Evolutionary conservation across 2,113 vertebrate genomes (phyloP).

Genomic region (Pseudorectes ferrugineus): DNA sequence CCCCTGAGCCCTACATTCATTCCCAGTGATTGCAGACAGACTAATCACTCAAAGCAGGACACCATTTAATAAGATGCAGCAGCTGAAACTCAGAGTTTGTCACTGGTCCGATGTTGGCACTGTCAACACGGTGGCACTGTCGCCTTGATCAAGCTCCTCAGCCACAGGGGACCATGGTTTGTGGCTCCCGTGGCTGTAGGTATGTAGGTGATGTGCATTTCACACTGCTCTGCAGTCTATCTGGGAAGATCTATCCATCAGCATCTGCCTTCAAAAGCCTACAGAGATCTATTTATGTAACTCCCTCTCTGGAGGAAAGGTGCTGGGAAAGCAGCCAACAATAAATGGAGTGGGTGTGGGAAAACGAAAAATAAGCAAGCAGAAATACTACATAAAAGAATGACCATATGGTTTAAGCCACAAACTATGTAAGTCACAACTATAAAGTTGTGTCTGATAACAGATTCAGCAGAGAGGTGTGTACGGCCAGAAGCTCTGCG

Average conservation of each 20-base stretch:
- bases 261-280: constrained; percentile 40
- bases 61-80: constrained; percentile 40
- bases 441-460: constrained; percentile 44
- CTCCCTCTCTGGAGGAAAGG: constrained; percentile 66
- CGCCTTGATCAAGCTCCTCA: neutral
- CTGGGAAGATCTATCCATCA: constrained; percentile 32
- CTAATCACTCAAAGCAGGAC: constrained; percentile 57
- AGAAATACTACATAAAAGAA: constrained; percentile 64
- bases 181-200: neutral
- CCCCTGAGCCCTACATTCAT: constrained; percentile 49
- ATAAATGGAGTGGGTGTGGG: constrained; percentile 73
- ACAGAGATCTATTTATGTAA: constrained; percentile 68
- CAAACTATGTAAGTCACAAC: constrained; percentile 40
- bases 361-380: constrained; percentile 71
- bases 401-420: constrained; percentile 72
- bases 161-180: neutral
- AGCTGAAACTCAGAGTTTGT: neutral
- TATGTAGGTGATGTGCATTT: neutral
- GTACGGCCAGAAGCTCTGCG: neutral
- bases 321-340: constrained; percentile 71
- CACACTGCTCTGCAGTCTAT: neutral
- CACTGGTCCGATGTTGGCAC: neutral
- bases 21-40: constrained; percentile 44
- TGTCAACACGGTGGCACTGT: constrained; percentile 13
- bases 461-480: neutral